Percentiles rank a stretch among this genome's conserved stretches.
Conservation (phyloP, 2,797 vertebrate species). For the Petrocephalus schoutedeni region DNA sequence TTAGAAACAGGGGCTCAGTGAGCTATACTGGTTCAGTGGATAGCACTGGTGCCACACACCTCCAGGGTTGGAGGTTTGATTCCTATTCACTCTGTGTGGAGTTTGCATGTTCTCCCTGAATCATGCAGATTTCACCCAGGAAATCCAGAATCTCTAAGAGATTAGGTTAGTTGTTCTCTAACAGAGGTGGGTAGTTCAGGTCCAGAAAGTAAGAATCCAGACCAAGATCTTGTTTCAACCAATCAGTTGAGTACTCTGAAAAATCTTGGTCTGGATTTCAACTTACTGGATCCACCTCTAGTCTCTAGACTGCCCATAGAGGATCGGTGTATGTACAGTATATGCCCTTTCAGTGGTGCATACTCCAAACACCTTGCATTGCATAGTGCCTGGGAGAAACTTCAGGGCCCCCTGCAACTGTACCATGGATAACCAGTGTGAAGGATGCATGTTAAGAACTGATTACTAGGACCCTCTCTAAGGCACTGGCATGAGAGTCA, state of each 20-base stretch:
- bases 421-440: not conserved
- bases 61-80: not conserved
- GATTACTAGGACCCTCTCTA: not conserved
- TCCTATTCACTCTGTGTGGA: not conserved
- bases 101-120: not conserved
- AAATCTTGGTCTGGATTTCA: not conserved
- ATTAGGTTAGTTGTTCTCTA: not conserved
- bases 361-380: not conserved
- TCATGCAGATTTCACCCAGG: not conserved
- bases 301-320: not conserved
- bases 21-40: not conserved
- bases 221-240: not conserved
- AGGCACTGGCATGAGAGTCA: not conserved
- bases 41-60: not conserved
- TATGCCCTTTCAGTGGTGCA: not conserved
- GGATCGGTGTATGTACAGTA: not conserved
- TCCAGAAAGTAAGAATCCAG: not conserved
- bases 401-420: not conserved
- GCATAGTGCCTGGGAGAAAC: not conserved
- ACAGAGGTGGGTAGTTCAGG: not conserved
- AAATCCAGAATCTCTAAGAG: not conserved
- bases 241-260: not conserved
- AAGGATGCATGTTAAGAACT: not conserved
- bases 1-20: not conserved
- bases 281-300: not conserved